Evolutionary conservation across 2,113 vertebrate species (phyloP), one percentile per base, ranked within the genome.

Genomic region (Carlito syrichta): DNA sequence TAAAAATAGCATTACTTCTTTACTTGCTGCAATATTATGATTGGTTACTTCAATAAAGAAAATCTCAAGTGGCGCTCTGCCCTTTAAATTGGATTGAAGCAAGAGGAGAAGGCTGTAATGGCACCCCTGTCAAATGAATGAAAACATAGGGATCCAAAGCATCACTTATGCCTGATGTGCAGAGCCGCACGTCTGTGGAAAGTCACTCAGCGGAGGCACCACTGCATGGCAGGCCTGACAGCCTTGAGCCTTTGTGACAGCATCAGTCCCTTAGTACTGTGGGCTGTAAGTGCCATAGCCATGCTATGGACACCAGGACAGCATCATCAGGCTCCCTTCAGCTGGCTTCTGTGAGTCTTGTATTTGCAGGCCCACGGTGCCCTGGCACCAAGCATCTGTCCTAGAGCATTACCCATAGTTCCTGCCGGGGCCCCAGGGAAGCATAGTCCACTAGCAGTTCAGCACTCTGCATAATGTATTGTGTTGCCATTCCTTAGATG

Each of bases 11-110:
- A 82, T 56, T 52, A 14, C 45, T 45, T 93, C 8, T 85, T 19
- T 91, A 48, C 86, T 82, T 92, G 45, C 52, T 97, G 62, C 22
- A 30, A 19, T 93, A 86, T 71, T 88, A 86, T 96, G 96, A 98
- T 95, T 82, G 76, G 60, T 96, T 52, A 69, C 82, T 96, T 96
- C 96, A 97, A 89, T 97, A 95, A 94, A 88, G 66, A 93, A n/a
- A 68, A 77, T 78, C 92, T 88, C 45, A 79, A 93, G 17, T 94
- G 87, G 90, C 87, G 32, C 63, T 9, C 3, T 48, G 66, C 63
- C 82, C 91, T 90, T 83, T 93, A 95, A 96, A 96, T 96, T 92
- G 93, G 66, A 76, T 96, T 92, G 95, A 94, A 48, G 58, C 85
- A 69, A n/a, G 35, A 92, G 82, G 71, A 85, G 58, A 85, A 89